Evolutionary conservation across 2,888 invertebrate genomes (phyloP), one percentile per base, ranked within the genome.

Genomic region (Drosophila affinis): DNA sequence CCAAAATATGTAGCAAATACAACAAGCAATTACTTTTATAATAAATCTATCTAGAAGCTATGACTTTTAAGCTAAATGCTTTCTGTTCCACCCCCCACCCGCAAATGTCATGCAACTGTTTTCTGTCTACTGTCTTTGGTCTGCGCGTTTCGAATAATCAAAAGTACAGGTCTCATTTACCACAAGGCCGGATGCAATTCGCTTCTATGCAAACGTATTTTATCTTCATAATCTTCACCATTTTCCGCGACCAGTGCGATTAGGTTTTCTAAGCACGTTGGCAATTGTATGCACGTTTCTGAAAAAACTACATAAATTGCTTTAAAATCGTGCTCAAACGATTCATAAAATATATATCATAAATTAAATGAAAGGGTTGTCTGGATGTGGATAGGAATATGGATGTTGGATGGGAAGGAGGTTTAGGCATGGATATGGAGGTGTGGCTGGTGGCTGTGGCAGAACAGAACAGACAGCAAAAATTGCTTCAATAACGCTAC

Each of bases 221-320:
- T 93, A 93, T 94, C 94, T 94, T 94, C 94, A 93, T 94, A 94
- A 91, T 93, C 94, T 93, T 94, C 94, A 90, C 94, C 94, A 92
- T 94, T 94, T 92, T 93, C 92, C 91, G 94, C 94, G 90, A 94
- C 94, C 91, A 92, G 90, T 91, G 94, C 94, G 91, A 92, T 92
- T 90, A 94, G 94, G 88, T 93, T 93, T 82, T 93, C 92, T 91
- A 92, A 89, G 93, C 94, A 91, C 89, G 92, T 91, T 91, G 92
- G 92, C 90, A 92, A 91, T 88, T 90, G 89, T 90, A 91, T 87
- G 83, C 89, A 88, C 70, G 88, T 90, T 91, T 91, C 92, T 92
- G 92, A 92, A 92, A 92, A 91, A 92, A 92, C 92, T 92, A 92
- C 90, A 92, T 90, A 92, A 92, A 91, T 91, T 91, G 91, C 89